These are phyloP conservation scores for Tolmerus cingulatus DNA, from an alignment of 2,888 invertebrate genomes.

Conservation along the genomic window DNA sequence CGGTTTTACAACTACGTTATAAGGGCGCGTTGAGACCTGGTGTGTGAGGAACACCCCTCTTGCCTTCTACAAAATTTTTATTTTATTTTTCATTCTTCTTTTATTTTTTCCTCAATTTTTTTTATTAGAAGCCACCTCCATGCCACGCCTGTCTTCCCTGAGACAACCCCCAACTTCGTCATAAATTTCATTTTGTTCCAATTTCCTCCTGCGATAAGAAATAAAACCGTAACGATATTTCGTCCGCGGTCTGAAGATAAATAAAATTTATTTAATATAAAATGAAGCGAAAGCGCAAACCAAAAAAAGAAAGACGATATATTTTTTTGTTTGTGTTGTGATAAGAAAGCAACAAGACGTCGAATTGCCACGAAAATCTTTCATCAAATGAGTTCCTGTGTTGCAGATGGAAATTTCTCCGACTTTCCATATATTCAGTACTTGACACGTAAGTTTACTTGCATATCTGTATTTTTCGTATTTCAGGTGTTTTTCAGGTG, in stretches of 20 bases:
- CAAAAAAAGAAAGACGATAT: background rate
- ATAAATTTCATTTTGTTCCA: constrained; percentile 42
- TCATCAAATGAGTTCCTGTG: constrained; percentile 45
- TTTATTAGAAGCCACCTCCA: background rate
- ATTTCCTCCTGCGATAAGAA: constrained; percentile 33
- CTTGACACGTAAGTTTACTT: constrained; percentile 69
- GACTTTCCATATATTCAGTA: constrained; percentile 72
- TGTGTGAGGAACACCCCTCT: background rate
- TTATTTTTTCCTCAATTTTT: constrained; percentile 1
- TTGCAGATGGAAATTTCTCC: constrained; percentile 71
- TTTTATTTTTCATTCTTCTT: background rate
- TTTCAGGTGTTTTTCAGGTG: background rate
- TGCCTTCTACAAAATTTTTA: background rate
- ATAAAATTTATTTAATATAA: constrained; percentile 41
- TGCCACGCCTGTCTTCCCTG: background rate
- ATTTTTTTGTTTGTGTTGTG: constrained; percentile 28
- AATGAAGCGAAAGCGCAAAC: background rate
- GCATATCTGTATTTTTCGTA: background rate
- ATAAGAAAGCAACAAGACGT: constrained; percentile 23
- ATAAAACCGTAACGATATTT: constrained; percentile 8
- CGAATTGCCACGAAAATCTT: constrained; percentile 3
- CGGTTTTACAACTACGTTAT: background rate
- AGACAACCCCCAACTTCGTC: background rate
- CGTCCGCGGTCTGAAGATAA: constrained; percentile 34
- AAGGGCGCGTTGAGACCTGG: background rate